phyloP scores from a whole-genome alignment of 2,113 vertebrate species.

The Barbus barbus region DNA sequence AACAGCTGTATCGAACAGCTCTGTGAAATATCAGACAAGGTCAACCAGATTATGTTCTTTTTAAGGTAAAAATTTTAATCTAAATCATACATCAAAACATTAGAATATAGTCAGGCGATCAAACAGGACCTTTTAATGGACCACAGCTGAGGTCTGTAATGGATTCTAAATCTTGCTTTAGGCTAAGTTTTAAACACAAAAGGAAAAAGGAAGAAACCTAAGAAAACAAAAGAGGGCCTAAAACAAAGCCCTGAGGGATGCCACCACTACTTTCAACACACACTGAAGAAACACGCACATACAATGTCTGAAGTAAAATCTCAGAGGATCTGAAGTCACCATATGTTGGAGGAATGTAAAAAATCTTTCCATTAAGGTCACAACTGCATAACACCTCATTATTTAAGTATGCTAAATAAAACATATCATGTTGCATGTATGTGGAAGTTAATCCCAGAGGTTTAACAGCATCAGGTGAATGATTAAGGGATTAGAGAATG shows the following conservation, averaged over 20 bases:
- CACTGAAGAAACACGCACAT: constrained; percentile 27
- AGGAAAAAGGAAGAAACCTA: background rate
- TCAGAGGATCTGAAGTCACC: constrained; percentile 57
- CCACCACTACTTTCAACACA: background rate
- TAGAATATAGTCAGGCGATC: background rate
- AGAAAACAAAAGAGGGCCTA: background rate
- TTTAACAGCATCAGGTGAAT: background rate
- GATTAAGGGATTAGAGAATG: background rate
- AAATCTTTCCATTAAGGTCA: constrained; percentile 58
- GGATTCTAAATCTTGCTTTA: background rate
- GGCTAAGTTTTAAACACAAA: background rate
- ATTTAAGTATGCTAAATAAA: constrained; percentile 31
- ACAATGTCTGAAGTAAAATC: background rate
- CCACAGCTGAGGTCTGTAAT: background rate
- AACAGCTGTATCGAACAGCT: background rate
- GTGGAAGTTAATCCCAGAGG: background rate
- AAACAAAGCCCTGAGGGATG: background rate
- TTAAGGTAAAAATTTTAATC: background rate
- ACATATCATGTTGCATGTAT: background rate
- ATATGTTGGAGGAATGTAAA: constrained; percentile 65
- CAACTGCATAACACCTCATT: constrained; percentile 59
- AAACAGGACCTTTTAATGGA: background rate
- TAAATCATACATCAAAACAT: background rate
- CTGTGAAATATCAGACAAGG: background rate
- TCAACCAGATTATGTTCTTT: background rate